Conservation (phyloP, 2,888 invertebrate species). For the Tipula vernalis region DNA sequence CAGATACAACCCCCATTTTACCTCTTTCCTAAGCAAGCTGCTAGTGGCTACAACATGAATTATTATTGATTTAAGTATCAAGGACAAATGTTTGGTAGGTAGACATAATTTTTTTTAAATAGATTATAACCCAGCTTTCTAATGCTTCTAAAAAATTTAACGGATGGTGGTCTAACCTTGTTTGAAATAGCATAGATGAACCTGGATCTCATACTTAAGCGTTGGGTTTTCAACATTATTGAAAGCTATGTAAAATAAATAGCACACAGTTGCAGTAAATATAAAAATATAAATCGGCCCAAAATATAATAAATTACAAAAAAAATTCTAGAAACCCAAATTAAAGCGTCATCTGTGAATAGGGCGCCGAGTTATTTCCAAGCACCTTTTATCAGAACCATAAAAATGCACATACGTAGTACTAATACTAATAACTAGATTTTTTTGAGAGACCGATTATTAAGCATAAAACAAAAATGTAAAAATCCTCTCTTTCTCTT, state of each 20-base stretch:
- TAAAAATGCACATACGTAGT: not conserved
- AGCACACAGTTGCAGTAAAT: not conserved
- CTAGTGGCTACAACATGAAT: too few relatives aligned
- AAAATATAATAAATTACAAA: not conserved
- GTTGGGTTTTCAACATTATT: too few relatives aligned
- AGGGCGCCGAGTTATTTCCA: not conserved
- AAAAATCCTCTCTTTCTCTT: not conserved
- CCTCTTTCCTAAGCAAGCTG: too few relatives aligned
- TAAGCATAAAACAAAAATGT: not conserved
- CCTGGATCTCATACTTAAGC: too few relatives aligned
- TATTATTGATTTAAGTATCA: too few relatives aligned
- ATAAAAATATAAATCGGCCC: not conserved
- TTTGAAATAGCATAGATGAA: too few relatives aligned
- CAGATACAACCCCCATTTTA: too few relatives aligned
- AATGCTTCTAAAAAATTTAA: too few relatives aligned
- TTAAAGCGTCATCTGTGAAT: not conserved
- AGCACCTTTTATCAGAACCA: not conserved
- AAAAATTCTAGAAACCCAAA: not conserved
- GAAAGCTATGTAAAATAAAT: not conserved
- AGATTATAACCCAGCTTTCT: too few relatives aligned
- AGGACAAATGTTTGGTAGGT: too few relatives aligned
- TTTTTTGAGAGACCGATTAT: not conserved
- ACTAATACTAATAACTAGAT: not conserved
- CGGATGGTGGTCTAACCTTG: too few relatives aligned
- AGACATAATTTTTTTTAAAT: too few relatives aligned